These are phyloP conservation scores for Pangasius larnaudii DNA, from an alignment of 2,797 vertebrate species.

Conservation along the genomic window DNA sequence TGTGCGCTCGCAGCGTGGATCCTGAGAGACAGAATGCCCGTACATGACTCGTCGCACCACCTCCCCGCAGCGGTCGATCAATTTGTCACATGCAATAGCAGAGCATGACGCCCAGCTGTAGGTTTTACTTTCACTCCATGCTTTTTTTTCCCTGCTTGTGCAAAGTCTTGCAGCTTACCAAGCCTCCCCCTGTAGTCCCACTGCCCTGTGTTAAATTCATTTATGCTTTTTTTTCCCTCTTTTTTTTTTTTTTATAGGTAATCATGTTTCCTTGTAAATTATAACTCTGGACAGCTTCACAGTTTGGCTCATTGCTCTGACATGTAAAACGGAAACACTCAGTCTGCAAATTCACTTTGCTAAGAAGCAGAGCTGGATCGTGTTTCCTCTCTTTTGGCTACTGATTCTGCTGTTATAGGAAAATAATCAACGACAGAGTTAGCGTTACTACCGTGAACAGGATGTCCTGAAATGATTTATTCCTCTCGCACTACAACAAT, in stretches of 20 bases:
- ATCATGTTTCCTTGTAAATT: slow-evolving; percentile 62
- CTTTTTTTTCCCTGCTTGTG: slow-evolving; percentile 45
- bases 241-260: slow-evolving; percentile 47
- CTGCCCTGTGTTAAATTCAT: slow-evolving; percentile 64
- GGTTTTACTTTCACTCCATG: slow-evolving; percentile 61
- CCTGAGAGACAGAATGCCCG: slow-evolving; percentile 64
- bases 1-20: slow-evolving; percentile 66
- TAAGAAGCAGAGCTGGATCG: slow-evolving; percentile 38
- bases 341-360: slow-evolving; percentile 61
- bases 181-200: slow-evolving; percentile 45
- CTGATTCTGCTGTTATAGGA: slow-evolving; percentile 49
- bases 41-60: slow-evolving; percentile 66
- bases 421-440: slow-evolving; percentile 11
- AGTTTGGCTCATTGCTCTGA: slow-evolving; percentile 57
- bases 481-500: not conserved
- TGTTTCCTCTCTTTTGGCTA: slow-evolving; percentile 64
- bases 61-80: slow-evolving; percentile 61
- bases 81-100: slow-evolving; percentile 57
- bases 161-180: slow-evolving; percentile 42
- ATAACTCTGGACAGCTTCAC: slow-evolving; percentile 47
- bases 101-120: slow-evolving; percentile 65
- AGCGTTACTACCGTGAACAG: not conserved
- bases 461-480: not conserved
- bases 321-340: slow-evolving; percentile 59
- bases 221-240: slow-evolving; percentile 37